A percentile compares a stretch with the other conserved stretches of the same genome.
Evolutionary conservation across 2,113 vertebrate genomes (phyloP).

Genomic region (Rissa tridactyla): DNA sequence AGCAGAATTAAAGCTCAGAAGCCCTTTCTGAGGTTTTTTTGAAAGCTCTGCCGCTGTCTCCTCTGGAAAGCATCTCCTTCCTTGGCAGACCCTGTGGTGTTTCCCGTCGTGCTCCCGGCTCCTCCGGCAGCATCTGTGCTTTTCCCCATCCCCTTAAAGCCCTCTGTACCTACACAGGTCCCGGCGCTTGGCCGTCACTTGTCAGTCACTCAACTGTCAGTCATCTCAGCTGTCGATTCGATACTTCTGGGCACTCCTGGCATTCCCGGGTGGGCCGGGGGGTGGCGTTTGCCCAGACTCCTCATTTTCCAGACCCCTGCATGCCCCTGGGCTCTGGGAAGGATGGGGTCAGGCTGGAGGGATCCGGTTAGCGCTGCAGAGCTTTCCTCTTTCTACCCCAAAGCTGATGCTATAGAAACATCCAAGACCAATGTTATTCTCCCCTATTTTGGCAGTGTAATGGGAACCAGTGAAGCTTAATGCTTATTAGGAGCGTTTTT

Average conservation of each 20-base stretch:
- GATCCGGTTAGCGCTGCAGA: neutral
- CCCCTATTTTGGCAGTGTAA: neutral
- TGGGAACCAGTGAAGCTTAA: neutral
- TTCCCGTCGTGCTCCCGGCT: fast-evolving
- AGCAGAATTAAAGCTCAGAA: neutral
- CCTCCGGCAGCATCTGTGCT: neutral
- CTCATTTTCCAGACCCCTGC: neutral
- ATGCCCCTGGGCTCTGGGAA: neutral
- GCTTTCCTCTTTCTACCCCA: neutral
- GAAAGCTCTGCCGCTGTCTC: neutral
- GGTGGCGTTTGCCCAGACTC: neutral
- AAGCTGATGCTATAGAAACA: neutral
- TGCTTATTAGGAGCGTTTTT: neutral
- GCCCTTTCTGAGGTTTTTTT: neutral
- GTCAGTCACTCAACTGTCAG: neutral
- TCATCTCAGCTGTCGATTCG: fast-evolving
- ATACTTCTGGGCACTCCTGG: neutral
- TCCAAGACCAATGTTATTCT: neutral
- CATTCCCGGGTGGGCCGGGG: neutral
- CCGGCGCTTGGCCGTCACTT: neutral
- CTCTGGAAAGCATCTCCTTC: neutral
- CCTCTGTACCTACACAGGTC: neutral
- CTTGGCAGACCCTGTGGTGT: neutral
- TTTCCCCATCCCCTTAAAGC: neutral
- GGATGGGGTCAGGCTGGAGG: neutral